Conservation (phyloP, 1,140 invertebrate species). For the Scaptomyza pallida region DNA sequence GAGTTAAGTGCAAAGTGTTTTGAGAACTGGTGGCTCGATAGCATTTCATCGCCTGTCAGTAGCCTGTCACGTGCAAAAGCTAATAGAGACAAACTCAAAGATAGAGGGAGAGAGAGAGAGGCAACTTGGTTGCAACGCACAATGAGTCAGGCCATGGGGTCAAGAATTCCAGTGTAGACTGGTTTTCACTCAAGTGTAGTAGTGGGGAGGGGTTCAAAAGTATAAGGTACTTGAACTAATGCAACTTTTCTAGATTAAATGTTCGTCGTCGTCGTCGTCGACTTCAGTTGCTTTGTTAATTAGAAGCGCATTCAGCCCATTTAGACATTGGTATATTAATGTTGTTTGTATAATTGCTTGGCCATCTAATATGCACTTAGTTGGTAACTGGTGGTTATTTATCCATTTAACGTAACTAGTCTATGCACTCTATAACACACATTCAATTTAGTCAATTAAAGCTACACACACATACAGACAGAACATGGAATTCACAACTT, state of each 20-base stretch:
- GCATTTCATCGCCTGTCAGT: conserved; percentile 57
- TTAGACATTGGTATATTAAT: conserved; percentile 6
- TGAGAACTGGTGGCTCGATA: neutral
- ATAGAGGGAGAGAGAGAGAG: conserved; percentile 11
- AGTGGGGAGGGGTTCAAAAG: conserved; percentile 20
- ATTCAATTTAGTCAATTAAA: neutral
- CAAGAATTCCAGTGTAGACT: neutral
- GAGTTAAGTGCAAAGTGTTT: conserved; percentile 5
- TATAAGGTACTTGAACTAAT: conserved; percentile 30
- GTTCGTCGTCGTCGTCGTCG: too few relatives aligned
- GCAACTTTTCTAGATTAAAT: conserved; percentile 16
- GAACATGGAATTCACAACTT: too few relatives aligned
- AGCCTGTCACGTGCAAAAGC: conserved; percentile 51
- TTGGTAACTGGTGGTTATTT: conserved; percentile 43
- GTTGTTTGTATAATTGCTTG: conserved; percentile 40
- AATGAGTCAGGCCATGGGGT: neutral
- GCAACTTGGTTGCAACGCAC: neutral
- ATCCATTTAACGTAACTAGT: conserved; percentile 24
- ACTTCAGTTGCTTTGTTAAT: conserved; percentile 34
- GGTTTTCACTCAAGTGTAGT: neutral
- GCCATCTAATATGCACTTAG: conserved; percentile 62
- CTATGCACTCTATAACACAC: conserved; percentile 3
- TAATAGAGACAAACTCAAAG: conserved; percentile 39
- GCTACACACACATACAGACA: neutral
- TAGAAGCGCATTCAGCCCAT: conserved; percentile 55